These are phyloP conservation scores for Rhinolophus ferrumequinum DNA, from an alignment of 2,113 vertebrate genomes.

Conservation along the genomic window DNA sequence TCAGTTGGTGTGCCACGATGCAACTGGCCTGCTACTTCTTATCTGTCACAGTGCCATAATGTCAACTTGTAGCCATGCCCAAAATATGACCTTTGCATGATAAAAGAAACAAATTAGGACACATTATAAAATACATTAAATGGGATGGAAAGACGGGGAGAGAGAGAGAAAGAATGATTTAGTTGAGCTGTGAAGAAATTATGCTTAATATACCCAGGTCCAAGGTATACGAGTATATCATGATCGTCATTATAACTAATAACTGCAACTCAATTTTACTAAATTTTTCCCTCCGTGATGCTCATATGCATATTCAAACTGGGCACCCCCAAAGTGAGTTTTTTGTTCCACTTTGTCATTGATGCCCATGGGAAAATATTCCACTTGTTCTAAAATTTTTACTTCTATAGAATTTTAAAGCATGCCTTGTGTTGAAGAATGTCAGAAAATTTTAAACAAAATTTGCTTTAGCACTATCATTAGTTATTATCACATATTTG, in stretches of 20 bases:
- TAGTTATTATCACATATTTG: not conserved
- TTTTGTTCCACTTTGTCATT: not conserved
- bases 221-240: not conserved
- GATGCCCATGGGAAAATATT: not conserved
- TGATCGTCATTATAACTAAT: not conserved
- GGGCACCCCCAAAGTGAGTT: not conserved
- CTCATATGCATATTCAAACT: not conserved
- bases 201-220: not conserved
- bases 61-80: not conserved
- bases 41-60: slow-evolving; percentile 33
- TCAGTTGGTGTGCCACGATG: slow-evolving; percentile 73
- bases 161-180: not conserved
- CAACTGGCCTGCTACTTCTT: slow-evolving; percentile 77
- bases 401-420: not conserved
- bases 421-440: not conserved
- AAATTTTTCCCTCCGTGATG: not conserved
- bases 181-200: not conserved
- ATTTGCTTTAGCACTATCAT: not conserved
- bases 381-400: not conserved
- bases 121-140: not conserved
- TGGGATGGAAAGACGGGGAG: not conserved
- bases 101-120: not conserved
- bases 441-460: not conserved
- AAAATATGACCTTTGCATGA: not conserved
- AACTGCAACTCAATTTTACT: not conserved